Evolutionary conservation across 2,113 vertebrate genomes (phyloP).

Genomic region (Sapajus apella): DNA sequence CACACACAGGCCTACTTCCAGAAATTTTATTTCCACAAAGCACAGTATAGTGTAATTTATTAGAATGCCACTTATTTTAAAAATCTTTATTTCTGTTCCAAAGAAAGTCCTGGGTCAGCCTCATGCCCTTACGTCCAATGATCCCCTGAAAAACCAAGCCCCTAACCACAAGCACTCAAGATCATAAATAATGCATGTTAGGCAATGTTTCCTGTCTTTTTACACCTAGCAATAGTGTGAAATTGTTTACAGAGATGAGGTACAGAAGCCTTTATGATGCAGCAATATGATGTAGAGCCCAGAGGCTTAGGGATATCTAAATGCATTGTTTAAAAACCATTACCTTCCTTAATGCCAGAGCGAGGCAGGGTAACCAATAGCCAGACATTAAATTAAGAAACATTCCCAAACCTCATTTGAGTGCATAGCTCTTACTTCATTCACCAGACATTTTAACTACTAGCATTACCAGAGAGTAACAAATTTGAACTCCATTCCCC

Average conservation of each 20-base stretch:
- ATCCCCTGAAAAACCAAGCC: neutral
- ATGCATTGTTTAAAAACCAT: neutral
- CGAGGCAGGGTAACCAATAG: neutral
- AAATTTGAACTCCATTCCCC: neutral
- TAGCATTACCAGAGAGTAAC: neutral
- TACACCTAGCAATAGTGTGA: neutral
- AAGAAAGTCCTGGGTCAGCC: neutral
- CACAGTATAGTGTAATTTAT: neutral
- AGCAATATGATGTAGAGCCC: neutral
- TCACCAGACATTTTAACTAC: neutral
- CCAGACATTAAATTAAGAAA: neutral
- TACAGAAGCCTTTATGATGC: neutral
- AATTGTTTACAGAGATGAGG: neutral
- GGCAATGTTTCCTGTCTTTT: slow-evolving; percentile 14
- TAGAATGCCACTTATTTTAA: neutral
- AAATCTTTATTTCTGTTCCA: slow-evolving; percentile 19
- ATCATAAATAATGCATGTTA: neutral
- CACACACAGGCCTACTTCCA: neutral
- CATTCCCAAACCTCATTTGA: neutral
- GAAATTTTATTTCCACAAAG: neutral
- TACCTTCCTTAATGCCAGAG: neutral
- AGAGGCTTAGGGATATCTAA: neutral
- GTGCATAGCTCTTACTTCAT: neutral
- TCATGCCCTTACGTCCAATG: neutral
- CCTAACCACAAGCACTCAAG: neutral